Evolutionary conservation across 2,113 vertebrate species (phyloP).

Genomic region (Mirounga angustirostris): DNA sequence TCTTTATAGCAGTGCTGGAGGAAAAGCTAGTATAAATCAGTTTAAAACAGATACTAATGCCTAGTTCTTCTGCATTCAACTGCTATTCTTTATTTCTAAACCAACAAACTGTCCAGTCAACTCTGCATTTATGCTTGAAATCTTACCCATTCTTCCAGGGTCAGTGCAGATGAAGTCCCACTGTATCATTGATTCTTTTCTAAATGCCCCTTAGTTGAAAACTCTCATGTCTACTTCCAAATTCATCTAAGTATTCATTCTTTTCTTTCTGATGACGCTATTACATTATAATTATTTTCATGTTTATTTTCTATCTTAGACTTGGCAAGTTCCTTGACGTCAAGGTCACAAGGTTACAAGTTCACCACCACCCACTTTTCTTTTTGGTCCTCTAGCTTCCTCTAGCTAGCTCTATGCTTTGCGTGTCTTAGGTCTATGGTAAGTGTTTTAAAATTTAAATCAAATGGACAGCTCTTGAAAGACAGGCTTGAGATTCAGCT

Average conservation of each 20-base stretch:
- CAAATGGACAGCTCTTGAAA: slow-evolving; percentile 30
- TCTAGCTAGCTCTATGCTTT: not conserved
- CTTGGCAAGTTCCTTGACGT: not conserved
- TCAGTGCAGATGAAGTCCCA: not conserved
- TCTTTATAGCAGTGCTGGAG: not conserved
- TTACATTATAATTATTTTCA: slow-evolving; percentile 29
- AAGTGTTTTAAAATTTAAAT: slow-evolving; percentile 8
- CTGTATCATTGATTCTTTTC: not conserved
- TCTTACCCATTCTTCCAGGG: not conserved
- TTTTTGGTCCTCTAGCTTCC: not conserved
- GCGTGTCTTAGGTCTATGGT: not conserved
- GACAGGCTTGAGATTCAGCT: not conserved
- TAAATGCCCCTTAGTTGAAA: not conserved
- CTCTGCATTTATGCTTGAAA: not conserved
- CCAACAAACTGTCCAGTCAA: not conserved
- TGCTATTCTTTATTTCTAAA: slow-evolving; percentile 36
- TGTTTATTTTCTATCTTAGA: not conserved
- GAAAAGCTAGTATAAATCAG: not conserved
- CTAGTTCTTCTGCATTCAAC: not conserved
- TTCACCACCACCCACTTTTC: not conserved
- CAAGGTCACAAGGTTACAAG: not conserved
- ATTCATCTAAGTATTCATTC: not conserved
- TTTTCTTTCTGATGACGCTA: slow-evolving; percentile 18
- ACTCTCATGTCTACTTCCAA: not conserved
- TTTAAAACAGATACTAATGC: not conserved